These are phyloP conservation scores for Aspidapion aeneum DNA, from an alignment of 2,888 invertebrate species.

Conservation along the genomic window DNA sequence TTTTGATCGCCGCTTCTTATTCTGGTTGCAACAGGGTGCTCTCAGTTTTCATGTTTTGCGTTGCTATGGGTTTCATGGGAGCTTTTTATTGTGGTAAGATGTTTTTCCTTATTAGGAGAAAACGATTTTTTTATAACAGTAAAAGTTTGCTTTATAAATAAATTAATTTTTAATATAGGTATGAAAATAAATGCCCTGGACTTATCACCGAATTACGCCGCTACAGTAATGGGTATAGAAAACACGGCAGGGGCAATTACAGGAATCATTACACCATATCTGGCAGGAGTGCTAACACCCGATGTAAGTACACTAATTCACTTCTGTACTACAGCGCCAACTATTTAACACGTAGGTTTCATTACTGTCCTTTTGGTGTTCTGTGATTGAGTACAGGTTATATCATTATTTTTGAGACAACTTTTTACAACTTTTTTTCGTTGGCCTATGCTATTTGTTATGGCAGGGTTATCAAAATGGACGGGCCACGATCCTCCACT, in stretches of 20 bases:
- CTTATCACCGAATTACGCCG: conserved; percentile 60
- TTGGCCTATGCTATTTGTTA: too few relatives aligned
- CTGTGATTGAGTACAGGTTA: too few relatives aligned
- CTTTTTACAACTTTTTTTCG: too few relatives aligned
- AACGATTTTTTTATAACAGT: too few relatives aligned
- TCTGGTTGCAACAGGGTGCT: conserved; percentile 55
- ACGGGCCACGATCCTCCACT: too few relatives aligned
- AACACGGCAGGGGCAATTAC: conserved; percentile 60
- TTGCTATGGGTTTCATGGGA: conserved; percentile 64
- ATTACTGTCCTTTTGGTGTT: too few relatives aligned
- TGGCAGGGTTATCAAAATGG: too few relatives aligned
- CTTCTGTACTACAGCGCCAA: too few relatives aligned
- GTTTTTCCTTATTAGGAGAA: too few relatives aligned
- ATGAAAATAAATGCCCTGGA: conserved; percentile 64
- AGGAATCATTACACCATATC: conserved; percentile 58
- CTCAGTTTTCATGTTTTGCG: conserved; percentile 54
- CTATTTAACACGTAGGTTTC: too few relatives aligned
- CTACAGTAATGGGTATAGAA: conserved; percentile 60
- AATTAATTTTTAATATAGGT: conserved; percentile 65
- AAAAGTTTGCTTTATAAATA: too few relatives aligned
- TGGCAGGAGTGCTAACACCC: conserved; percentile 57
- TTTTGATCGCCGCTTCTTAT: conserved; percentile 60
- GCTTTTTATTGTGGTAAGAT: conserved; percentile 61
- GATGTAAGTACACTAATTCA: conserved; percentile 45
- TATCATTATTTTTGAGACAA: too few relatives aligned